Conservation (phyloP, 2,888 invertebrate genomes). For the Malachius bipustulatus region DNA sequence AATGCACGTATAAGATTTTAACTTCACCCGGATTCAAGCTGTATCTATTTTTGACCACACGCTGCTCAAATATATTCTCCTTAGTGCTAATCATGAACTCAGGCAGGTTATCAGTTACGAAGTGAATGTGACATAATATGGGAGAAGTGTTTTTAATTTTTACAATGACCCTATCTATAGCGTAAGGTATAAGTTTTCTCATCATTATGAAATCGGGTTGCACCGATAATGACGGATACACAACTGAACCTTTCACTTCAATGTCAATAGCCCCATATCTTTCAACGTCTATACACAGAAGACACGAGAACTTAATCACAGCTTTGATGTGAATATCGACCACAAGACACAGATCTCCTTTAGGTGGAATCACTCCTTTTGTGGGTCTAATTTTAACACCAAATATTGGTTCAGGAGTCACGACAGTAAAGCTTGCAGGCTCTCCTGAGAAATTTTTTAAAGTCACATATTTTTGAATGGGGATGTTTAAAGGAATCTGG, state of each 20-base stretch:
- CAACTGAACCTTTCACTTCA: not conserved
- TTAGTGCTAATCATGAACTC: not conserved
- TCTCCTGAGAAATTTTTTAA: not conserved
- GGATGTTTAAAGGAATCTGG: not conserved
- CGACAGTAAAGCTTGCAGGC: not conserved
- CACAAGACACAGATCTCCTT: not conserved
- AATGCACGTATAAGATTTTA: not conserved
- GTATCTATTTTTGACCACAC: no score
- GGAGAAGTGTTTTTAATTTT: not conserved
- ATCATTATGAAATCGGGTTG: not conserved
- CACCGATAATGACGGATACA: not conserved
- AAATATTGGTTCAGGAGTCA: not conserved
- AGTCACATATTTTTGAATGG: not conserved
- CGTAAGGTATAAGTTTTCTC: not conserved
- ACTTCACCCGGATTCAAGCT: not conserved
- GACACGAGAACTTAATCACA: not conserved
- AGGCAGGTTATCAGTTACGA: not conserved
- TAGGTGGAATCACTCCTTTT: not conserved
- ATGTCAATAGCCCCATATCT: constrained; percentile 2
- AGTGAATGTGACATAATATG: not conserved
- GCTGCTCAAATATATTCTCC: no score
- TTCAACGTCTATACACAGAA: constrained; percentile 1
- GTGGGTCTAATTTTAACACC: not conserved
- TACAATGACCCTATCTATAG: not conserved
- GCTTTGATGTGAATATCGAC: not conserved